Evolutionary conservation across 2,797 vertebrate species (phyloP).

Genomic region (Podargus strigoides): DNA sequence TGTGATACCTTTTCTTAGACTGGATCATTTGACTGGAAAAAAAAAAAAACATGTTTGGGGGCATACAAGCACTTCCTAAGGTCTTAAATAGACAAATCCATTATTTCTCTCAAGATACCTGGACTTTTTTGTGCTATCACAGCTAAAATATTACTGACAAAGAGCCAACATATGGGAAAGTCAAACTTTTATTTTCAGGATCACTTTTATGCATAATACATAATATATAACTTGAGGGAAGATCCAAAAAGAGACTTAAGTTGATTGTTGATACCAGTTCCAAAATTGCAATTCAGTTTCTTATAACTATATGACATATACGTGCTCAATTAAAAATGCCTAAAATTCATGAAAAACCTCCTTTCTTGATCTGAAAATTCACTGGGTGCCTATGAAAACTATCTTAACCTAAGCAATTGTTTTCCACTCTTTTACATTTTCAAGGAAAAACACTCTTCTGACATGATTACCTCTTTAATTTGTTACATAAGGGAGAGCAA

Average conservation of each 20-base stretch:
- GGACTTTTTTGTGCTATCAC: not conserved
- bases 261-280: not conserved
- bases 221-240: not conserved
- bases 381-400: not conserved
- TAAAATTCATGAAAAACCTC: not conserved
- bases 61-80: not conserved
- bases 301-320: not conserved
- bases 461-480: not conserved
- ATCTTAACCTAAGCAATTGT: not conserved
- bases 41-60: not conserved
- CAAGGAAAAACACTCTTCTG: not conserved
- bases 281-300: not conserved
- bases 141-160: not conserved
- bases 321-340: not conserved
- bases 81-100: not conserved
- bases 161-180: not conserved
- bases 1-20: not conserved
- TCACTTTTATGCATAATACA: not conserved
- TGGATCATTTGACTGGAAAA: not conserved
- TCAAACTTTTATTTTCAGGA: not conserved
- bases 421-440: not conserved
- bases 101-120: not conserved
- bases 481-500: not conserved
- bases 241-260: not conserved
- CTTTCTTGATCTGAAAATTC: not conserved